A percentile compares a stretch with the other conserved stretches of the same genome.
These are phyloP conservation scores for Stenolophus ochropezus DNA, from an alignment of 2,888 invertebrate species.

Conservation along the genomic window DNA sequence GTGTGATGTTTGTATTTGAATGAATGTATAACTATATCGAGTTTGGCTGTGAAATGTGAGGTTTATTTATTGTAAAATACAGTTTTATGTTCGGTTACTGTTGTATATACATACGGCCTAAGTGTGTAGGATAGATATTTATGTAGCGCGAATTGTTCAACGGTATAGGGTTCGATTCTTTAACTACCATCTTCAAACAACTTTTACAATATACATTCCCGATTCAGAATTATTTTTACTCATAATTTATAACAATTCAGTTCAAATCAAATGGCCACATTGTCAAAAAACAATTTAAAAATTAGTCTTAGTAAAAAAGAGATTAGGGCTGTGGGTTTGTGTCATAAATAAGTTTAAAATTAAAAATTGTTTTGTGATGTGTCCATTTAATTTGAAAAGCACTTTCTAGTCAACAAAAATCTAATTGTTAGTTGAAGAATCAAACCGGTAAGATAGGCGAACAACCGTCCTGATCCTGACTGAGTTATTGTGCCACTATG, in stretches of 20 bases:
- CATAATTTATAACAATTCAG: too few relatives aligned
- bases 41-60: constrained; percentile 28
- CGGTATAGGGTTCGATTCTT: constrained; percentile 5
- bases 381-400: not conserved
- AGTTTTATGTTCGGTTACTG: constrained; percentile 41
- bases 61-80: constrained; percentile 41
- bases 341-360: too few relatives aligned
- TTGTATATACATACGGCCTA: constrained; percentile 31
- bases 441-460: not conserved
- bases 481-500: constrained; percentile 25
- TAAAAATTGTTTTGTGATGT: not conserved
- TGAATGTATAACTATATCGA: constrained; percentile 23
- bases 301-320: too few relatives aligned
- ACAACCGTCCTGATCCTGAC: constrained; percentile 34
- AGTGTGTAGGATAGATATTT: constrained; percentile 36
- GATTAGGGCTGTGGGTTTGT: too few relatives aligned
- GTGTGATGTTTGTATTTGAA: constrained; percentile 18
- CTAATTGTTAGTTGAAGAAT: constrained; percentile 16
- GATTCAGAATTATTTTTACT: too few relatives aligned
- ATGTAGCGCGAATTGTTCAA: constrained; percentile 31
- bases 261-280: too few relatives aligned
- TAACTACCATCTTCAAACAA: constrained; percentile 15
- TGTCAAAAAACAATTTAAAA: too few relatives aligned
- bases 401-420: not conserved
- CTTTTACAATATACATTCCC: too few relatives aligned